Evolutionary conservation across 2,113 vertebrate genomes (phyloP).

Genomic region (Kryptolebias marmoratus): DNA sequence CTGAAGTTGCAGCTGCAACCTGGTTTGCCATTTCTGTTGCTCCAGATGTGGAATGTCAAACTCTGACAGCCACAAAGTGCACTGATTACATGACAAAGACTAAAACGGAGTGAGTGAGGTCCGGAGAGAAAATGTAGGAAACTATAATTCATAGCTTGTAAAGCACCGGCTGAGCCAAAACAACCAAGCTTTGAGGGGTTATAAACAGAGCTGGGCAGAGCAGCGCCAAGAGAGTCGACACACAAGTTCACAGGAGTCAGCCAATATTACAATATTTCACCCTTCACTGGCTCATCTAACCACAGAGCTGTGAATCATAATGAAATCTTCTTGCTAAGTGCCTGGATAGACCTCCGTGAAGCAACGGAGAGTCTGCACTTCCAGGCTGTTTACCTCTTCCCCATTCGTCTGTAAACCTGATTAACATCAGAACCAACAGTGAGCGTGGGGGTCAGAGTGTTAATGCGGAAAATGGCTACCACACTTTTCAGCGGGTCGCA

Average conservation of each 20-base stretch:
- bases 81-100: slow-evolving; percentile 35
- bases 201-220: slow-evolving; percentile 41
- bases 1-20: slow-evolving; percentile 1
- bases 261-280: slow-evolving; percentile 41
- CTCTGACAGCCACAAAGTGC: slow-evolving; percentile 6
- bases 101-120: slow-evolving; percentile 30
- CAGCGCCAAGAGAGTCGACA: slow-evolving; percentile 35
- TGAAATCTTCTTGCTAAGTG: slow-evolving; percentile 30
- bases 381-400: slow-evolving; percentile 3
- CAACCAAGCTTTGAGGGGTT: slow-evolving; percentile 49
- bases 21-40: slow-evolving; percentile 26
- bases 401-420: slow-evolving; percentile 47
- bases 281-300: slow-evolving; percentile 17
- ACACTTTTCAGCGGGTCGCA: slow-evolving; percentile 46
- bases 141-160: slow-evolving; percentile 43
- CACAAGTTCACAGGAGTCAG: slow-evolving; percentile 41
- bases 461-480: slow-evolving; percentile 64
- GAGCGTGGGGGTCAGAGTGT: slow-evolving; percentile 55
- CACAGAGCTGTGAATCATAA: slow-evolving; percentile 39
- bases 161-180: slow-evolving; percentile 50
- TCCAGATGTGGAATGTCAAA: slow-evolving; percentile 41
- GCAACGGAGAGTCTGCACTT: slow-evolving; percentile 14
- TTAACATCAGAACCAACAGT: slow-evolving; percentile 51
- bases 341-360: slow-evolving; percentile 32
- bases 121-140: slow-evolving; percentile 29